phyloP scores from a whole-genome alignment of 1,140 invertebrate species.

The Lepidostoma basale region DNA sequence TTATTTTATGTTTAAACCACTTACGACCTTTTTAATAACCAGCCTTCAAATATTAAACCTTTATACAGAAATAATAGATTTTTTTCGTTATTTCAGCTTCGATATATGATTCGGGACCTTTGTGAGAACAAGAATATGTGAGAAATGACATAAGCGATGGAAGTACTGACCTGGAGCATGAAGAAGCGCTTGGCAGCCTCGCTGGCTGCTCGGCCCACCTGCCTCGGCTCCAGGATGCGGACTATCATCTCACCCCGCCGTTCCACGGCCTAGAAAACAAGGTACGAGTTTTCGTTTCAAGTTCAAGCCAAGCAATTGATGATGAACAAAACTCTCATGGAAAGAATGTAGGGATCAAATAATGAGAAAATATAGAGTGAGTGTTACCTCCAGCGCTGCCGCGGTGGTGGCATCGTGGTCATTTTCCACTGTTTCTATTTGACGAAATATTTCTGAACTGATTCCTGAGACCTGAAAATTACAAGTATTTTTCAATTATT shows the following conservation, averaged over 20 bases:
- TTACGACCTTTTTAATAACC: too few relatives aligned
- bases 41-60: too few relatives aligned
- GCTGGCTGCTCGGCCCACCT: conserved; percentile 80
- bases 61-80: too few relatives aligned
- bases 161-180: conserved; percentile 65
- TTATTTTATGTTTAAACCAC: too few relatives aligned
- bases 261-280: conserved; percentile 74
- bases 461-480: conserved; percentile 84
- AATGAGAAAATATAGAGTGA: background rate
- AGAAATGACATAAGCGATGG: too few relatives aligned
- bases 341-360: too few relatives aligned
- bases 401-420: conserved; percentile 91
- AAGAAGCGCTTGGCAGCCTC: conserved; percentile 86
- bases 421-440: conserved; percentile 94
- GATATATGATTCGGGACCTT: too few relatives aligned
- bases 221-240: conserved; percentile 82
- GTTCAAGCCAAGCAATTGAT: too few relatives aligned
- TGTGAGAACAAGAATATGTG: background rate
- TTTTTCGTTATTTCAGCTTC: too few relatives aligned
- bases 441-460: conserved; percentile 93
- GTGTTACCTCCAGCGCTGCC: conserved; percentile 77
- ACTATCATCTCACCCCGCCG: conserved; percentile 93
- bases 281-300: too few relatives aligned
- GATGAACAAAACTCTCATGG: too few relatives aligned
- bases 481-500: conserved; percentile 4